phyloP scores from a whole-genome alignment of 2,113 vertebrate species.

The Paraplagusia blochii region DNA sequence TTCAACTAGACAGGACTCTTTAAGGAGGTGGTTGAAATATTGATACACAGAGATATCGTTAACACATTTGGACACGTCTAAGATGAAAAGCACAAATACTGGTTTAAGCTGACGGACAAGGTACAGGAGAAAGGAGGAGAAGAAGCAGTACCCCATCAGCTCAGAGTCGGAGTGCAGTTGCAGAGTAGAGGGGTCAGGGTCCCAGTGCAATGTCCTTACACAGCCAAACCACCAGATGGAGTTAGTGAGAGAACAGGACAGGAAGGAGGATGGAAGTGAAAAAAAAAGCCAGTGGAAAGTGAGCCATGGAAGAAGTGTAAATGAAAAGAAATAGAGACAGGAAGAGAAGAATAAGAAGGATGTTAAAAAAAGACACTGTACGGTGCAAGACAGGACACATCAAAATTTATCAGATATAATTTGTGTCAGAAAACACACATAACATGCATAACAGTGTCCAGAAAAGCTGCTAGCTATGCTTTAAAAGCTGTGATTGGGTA shows the following conservation, averaged over 20 bases:
- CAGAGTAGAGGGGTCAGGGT: slow-evolving; percentile 98
- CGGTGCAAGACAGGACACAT: slow-evolving; percentile 36
- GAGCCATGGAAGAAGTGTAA: slow-evolving; percentile 38
- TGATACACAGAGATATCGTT: slow-evolving; percentile 48
- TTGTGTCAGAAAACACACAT: slow-evolving; percentile 32
- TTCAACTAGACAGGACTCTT: neutral
- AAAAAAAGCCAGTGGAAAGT: slow-evolving; percentile 30
- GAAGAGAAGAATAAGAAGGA: slow-evolving; percentile 38
- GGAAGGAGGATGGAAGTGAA: slow-evolving; percentile 33
- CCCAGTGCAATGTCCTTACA: slow-evolving; percentile 99
- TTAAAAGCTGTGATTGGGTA: too few species aligned
- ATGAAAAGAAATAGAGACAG: slow-evolving; percentile 41
- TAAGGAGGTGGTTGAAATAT: slow-evolving; percentile 45
- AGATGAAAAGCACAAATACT: slow-evolving; percentile 51
- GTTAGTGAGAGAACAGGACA: slow-evolving; percentile 82
- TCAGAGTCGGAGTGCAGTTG: slow-evolving; percentile 99
- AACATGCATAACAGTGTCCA: slow-evolving; percentile 40
- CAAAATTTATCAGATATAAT: slow-evolving; percentile 41
- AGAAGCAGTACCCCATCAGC: slow-evolving; percentile 95
- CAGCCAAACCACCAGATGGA: slow-evolving; percentile 87
- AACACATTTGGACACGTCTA: slow-evolving; percentile 49
- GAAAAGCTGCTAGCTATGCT: too few species aligned
- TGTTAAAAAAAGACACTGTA: slow-evolving; percentile 42
- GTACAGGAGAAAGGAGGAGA: slow-evolving; percentile 75
- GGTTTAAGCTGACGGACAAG: slow-evolving; percentile 50